A percentile compares a stretch with the other conserved stretches of the same genome.
Evolutionary conservation across 1,140 invertebrate species (phyloP).

Genomic region (Physella acuta): DNA sequence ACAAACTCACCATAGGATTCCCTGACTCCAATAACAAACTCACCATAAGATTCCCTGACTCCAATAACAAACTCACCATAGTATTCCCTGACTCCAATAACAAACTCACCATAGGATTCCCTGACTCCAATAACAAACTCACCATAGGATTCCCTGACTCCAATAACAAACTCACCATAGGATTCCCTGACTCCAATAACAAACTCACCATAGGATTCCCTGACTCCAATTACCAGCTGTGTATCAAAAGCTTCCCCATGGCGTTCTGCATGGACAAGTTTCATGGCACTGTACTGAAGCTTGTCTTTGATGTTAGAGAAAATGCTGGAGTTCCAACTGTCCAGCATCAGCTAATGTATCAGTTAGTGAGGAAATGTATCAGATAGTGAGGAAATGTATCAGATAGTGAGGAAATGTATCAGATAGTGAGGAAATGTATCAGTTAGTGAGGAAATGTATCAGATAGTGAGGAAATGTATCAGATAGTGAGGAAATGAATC

Average conservation of each 20-base stretch:
- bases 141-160: constrained; percentile 96
- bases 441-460: no score
- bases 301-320: constrained; percentile 91
- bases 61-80: constrained; percentile 96
- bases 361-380: no score
- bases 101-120: constrained; percentile 87
- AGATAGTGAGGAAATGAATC: no score
- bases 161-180: constrained; percentile 82
- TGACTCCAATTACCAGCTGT: constrained; percentile 92
- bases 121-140: constrained; percentile 94
- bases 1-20: constrained; percentile 97
- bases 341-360: constrained; percentile 83
- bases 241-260: constrained; percentile 98
- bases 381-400: no score
- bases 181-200: constrained; percentile 95
- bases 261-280: constrained; percentile 90
- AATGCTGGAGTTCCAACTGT: constrained; percentile 97
- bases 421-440: no score
- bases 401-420: no score
- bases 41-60: constrained; percentile 91
- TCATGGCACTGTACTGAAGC: constrained; percentile 95
- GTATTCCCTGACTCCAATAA: no score
- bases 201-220: constrained; percentile 88
- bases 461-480: no score
- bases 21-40: no score